phyloP scores from a whole-genome alignment of 2,113 vertebrate genomes.

The Centropus bengalensis region DNA sequence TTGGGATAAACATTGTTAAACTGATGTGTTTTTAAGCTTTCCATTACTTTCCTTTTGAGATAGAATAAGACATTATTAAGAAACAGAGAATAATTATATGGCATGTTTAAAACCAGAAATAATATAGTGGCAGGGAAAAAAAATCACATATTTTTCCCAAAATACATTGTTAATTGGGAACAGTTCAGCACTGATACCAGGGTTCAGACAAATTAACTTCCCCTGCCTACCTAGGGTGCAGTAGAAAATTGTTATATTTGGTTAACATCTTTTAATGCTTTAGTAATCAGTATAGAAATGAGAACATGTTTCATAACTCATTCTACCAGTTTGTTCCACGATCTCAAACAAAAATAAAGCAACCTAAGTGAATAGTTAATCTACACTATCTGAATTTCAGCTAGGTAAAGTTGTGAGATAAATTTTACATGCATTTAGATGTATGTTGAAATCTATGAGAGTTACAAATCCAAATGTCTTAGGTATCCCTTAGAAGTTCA shows the following conservation, averaged over 20 bases:
- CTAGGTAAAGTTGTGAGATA: not conserved
- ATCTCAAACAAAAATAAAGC: not conserved
- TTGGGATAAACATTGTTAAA: constrained; percentile 17
- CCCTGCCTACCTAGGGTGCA: not conserved
- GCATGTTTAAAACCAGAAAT: constrained; percentile 17
- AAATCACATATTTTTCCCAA: not conserved
- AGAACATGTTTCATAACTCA: not conserved
- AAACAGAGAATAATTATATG: not conserved
- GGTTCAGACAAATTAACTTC: not conserved
- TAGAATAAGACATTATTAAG: not conserved
- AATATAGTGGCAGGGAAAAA: not conserved
- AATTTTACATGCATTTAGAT: not conserved
- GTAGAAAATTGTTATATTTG: not conserved
- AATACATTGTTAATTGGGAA: constrained; percentile 20
- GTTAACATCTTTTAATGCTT: not conserved
- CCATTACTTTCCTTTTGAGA: not conserved
- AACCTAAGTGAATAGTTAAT: not conserved
- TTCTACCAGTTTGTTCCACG: not conserved
- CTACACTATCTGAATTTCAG: not conserved
- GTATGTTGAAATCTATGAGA: not conserved
- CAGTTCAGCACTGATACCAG: not conserved
- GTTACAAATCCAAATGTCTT: not conserved
- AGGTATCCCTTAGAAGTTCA: not conserved
- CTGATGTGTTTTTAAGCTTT: constrained; percentile 32
- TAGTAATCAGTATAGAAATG: not conserved